Evolutionary conservation across 1,140 invertebrate genomes (phyloP).

Genomic region (Macrobrachium nipponense): DNA sequence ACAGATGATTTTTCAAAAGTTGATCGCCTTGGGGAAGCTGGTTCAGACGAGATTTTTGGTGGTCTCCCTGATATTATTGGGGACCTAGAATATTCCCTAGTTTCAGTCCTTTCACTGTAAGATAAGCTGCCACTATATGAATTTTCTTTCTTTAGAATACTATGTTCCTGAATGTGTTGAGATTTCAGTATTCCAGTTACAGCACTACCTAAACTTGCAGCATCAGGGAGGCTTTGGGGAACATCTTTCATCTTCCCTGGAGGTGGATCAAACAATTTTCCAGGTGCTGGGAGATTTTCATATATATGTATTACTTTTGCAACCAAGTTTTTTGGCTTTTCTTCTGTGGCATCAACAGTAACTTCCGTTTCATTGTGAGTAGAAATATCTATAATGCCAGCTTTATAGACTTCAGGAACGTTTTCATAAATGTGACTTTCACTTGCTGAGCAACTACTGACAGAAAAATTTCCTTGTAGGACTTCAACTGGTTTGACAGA

Average conservation of each 20-base stretch:
- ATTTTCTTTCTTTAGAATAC: not conserved
- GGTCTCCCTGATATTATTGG: not conserved
- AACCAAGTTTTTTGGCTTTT: constrained; percentile 10
- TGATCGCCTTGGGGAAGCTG: not conserved
- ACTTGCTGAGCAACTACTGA: not conserved
- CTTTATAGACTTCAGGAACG: constrained; percentile 26
- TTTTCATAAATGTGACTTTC: constrained; percentile 50
- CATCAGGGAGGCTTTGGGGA: not conserved
- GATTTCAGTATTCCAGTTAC: not conserved
- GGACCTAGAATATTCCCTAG: not conserved
- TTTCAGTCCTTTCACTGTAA: not conserved
- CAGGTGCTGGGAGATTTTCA: constrained; percentile 35
- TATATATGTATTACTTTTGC: constrained; percentile 46
- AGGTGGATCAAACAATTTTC: not conserved
- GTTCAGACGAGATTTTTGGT: constrained; percentile 8
- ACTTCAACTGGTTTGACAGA: not conserved
- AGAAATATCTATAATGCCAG: not conserved
- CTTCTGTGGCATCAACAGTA: not conserved
- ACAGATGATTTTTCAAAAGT: constrained; percentile 43
- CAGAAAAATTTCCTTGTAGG: constrained; percentile 3
- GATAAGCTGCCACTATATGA: not conserved
- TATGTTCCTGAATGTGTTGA: not conserved
- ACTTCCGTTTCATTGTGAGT: not conserved
- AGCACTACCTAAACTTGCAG: not conserved
- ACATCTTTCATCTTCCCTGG: not conserved